Evolutionary conservation across 35 echinoderm and acorn worm species (phyloP).

Genomic region (Anneissia japonica): DNA sequence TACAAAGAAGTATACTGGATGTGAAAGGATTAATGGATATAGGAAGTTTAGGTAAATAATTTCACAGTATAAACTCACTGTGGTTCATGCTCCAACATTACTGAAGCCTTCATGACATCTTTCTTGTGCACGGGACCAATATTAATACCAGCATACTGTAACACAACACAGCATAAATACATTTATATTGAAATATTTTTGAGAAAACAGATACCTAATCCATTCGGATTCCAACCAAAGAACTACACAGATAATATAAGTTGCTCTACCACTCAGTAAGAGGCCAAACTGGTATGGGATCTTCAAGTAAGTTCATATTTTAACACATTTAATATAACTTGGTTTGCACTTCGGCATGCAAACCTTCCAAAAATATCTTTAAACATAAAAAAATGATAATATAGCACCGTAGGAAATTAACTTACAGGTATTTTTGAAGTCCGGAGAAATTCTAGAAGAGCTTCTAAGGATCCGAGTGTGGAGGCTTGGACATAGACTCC

Average conservation of each 20-base stretch:
- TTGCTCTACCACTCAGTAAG: too few relatives aligned
- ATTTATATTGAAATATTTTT: not conserved
- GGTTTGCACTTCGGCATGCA: too few relatives aligned
- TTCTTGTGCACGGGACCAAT: conserved; percentile 96
- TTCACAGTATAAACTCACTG: conserved; percentile 97
- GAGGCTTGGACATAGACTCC: conserved; percentile 97
- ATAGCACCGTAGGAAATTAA: too few relatives aligned
- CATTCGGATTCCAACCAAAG: too few relatives aligned
- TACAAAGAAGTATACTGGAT: too few relatives aligned
- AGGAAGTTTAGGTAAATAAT: too few relatives aligned
- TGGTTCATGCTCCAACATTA: conserved; percentile 89
- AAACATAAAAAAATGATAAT: too few relatives aligned
- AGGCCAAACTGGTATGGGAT: too few relatives aligned
- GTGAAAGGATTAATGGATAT: too few relatives aligned
- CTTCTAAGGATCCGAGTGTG: conserved; percentile 89
- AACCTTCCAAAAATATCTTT: too few relatives aligned
- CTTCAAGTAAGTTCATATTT: not conserved
- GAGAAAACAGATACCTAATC: not conserved
- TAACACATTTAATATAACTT: too few relatives aligned
- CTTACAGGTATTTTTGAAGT: conserved; percentile 97
- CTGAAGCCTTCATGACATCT: conserved; percentile 90
- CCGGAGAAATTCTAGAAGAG: conserved; percentile 86
- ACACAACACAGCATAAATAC: conserved; percentile 4
- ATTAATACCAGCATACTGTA: conserved; percentile 95
- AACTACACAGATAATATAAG: not conserved